Evolutionary conservation across 2,888 invertebrate species (phyloP).

Genomic region (Eristalinus aeneus): DNA sequence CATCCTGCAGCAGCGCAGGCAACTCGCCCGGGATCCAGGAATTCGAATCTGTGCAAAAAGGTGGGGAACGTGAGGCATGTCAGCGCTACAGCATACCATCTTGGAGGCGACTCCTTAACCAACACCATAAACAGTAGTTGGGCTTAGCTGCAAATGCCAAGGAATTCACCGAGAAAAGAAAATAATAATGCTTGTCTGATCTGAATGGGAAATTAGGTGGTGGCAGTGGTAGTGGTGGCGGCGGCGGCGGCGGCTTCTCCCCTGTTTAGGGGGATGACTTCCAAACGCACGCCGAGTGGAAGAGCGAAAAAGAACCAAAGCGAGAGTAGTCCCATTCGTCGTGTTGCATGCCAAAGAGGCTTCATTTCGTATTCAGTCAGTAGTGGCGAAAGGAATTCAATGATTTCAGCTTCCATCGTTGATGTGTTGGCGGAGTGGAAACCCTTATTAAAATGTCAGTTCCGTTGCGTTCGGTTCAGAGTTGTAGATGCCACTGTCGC

Average conservation of each 20-base stretch:
- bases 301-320: background rate
- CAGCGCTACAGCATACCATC: constrained; percentile 65
- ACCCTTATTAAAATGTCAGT: constrained; percentile 68
- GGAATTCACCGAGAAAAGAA: constrained; percentile 64
- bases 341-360: constrained; percentile 48
- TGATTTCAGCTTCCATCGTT: constrained; percentile 63
- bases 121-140: constrained; percentile 70
- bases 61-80: constrained; percentile 64
- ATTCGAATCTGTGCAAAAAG: constrained; percentile 59
- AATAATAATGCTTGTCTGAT: constrained; percentile 69
- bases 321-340: background rate
- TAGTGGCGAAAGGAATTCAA: constrained; percentile 66
- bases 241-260: background rate
- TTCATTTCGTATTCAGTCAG: constrained; percentile 68
- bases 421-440: constrained; percentile 38
- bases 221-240: constrained; percentile 6
- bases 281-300: constrained; percentile 31
- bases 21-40: background rate
- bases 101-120: constrained; percentile 47
- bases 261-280: background rate
- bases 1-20: background rate
- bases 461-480: constrained; percentile 33
- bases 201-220: constrained; percentile 64
- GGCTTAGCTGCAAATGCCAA: constrained; percentile 56
- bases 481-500: background rate